These are phyloP conservation scores for Antrozous pallidus DNA, from an alignment of 2,797 vertebrate species.

Conservation along the genomic window DNA sequence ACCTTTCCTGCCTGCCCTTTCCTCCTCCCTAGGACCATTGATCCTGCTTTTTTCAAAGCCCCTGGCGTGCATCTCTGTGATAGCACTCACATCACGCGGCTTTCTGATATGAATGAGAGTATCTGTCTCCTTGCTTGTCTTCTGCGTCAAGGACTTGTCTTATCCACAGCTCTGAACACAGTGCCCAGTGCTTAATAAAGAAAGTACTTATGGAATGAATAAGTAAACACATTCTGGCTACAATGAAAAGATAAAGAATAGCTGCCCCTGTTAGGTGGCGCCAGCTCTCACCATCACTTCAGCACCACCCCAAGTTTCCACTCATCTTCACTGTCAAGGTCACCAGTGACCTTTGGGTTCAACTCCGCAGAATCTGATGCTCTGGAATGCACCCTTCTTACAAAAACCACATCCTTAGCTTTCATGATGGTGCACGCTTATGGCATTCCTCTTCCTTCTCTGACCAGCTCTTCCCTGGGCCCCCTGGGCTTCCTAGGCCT, in stretches of 20 bases:
- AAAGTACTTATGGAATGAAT: not conserved
- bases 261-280: not conserved
- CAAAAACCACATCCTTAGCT: not conserved
- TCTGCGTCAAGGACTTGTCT: not conserved
- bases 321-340: not conserved
- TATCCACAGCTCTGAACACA: not conserved
- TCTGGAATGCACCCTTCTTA: not conserved
- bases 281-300: not conserved
- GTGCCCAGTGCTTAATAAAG: not conserved
- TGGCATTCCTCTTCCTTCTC: not conserved
- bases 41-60: not conserved
- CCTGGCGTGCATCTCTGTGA: accelerated
- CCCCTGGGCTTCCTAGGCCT: no score
- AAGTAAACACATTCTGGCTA: not conserved
- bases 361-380: not conserved
- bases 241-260: not conserved
- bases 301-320: not conserved
- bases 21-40: not conserved
- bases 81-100: not conserved
- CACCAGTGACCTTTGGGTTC: not conserved
- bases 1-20: not conserved
- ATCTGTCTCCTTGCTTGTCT: not conserved
- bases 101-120: not conserved
- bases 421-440: accelerated
- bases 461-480: not conserved